Conservation (phyloP, 2,797 vertebrate genomes). For the Knipowitschia caucasica region DNA sequence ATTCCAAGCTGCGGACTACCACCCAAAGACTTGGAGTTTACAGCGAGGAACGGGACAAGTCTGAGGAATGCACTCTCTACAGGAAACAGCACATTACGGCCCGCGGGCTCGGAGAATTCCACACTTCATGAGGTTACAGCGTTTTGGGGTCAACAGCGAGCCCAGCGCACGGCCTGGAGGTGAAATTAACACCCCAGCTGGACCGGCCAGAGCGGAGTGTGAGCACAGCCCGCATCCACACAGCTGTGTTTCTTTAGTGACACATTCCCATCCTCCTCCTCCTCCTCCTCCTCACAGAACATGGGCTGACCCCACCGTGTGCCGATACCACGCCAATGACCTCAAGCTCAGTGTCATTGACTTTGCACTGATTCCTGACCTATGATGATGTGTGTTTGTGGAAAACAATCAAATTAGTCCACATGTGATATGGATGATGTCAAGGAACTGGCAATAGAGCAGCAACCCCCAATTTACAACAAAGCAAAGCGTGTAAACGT, state of each 20-base stretch:
- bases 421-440: neutral
- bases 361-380: neutral
- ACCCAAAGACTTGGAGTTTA: conserved; percentile 59
- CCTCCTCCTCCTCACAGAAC: conserved; percentile 34
- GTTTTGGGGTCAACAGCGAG: conserved; percentile 72
- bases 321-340: conserved; percentile 55
- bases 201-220: conserved; percentile 44
- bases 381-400: too few species aligned
- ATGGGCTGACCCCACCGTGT: conserved; percentile 59
- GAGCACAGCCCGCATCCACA: conserved; percentile 46
- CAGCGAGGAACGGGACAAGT: conserved; percentile 60
- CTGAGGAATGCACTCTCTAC: conserved; percentile 66
- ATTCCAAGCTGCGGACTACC: conserved; percentile 49
- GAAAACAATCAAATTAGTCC: neutral
- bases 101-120: conserved; percentile 66
- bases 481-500: neutral
- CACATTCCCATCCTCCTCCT: conserved; percentile 65
- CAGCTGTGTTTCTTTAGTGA: conserved; percentile 76
- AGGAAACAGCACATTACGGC: conserved; percentile 73
- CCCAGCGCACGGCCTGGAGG: conserved; percentile 58
- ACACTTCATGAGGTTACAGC: conserved; percentile 72
- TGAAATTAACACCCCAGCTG: conserved; percentile 78
- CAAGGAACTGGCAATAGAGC: neutral
- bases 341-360: conserved; percentile 52
- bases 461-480: neutral